These are phyloP conservation scores for Crepidodera aurea DNA, from an alignment of 2,888 invertebrate genomes.

Conservation along the genomic window DNA sequence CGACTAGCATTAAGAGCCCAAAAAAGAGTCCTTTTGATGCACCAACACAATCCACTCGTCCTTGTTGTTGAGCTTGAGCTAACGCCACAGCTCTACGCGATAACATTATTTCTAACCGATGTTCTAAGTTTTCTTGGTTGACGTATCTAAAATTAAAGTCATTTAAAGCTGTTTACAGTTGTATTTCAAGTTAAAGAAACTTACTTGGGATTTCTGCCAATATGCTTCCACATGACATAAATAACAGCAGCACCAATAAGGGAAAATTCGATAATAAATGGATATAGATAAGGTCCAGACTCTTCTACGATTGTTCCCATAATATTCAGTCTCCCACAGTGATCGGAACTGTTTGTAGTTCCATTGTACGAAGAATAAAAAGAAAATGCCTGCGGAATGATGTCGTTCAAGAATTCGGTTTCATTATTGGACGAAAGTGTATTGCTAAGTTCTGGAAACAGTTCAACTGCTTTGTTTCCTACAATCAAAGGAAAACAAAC, in stretches of 20 bases:
- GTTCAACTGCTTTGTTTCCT: slow-evolving; percentile 49
- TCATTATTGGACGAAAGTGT: slow-evolving; percentile 43
- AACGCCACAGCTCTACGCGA: slow-evolving; percentile 86
- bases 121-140: slow-evolving; percentile 86
- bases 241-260: slow-evolving; percentile 94
- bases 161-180: too few species aligned
- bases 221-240: slow-evolving; percentile 96
- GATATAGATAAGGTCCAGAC: slow-evolving; percentile 93
- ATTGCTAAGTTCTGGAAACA: slow-evolving; percentile 42
- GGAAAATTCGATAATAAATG: slow-evolving; percentile 95
- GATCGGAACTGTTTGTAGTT: slow-evolving; percentile 63
- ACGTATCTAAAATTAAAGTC: slow-evolving; percentile 68
- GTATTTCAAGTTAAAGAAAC: slow-evolving; percentile 28
- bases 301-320: slow-evolving; percentile 94
- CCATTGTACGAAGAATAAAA: slow-evolving; percentile 40
- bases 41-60: slow-evolving; percentile 92
- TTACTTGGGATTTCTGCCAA: slow-evolving; percentile 86
- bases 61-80: slow-evolving; percentile 83
- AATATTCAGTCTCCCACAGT: slow-evolving; percentile 84
- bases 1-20: slow-evolving; percentile 87
- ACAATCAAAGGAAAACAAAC: slow-evolving; percentile 39
- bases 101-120: slow-evolving; percentile 86
- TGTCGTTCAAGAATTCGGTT: slow-evolving; percentile 54
- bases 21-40: slow-evolving; percentile 94
- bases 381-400: slow-evolving; percentile 56